phyloP scores from a whole-genome alignment of 1,140 invertebrate species.

The Drosophila sucinea region DNA sequence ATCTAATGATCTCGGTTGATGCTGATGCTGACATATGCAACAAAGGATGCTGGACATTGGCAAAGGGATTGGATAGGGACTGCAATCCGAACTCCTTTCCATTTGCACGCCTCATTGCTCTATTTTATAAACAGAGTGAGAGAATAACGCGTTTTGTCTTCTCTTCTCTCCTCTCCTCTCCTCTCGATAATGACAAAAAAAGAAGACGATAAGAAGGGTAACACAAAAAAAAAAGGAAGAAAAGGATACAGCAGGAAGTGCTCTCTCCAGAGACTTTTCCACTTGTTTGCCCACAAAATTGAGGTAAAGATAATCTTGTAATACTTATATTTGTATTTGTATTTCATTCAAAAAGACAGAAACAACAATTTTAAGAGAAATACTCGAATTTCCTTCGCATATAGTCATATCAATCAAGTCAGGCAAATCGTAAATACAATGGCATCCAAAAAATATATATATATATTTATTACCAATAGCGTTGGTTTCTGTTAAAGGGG shows the following conservation, averaged over 20 bases:
- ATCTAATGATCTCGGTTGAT: constrained; percentile 47
- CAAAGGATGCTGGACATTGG: constrained; percentile 23
- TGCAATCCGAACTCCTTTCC: constrained; percentile 54
- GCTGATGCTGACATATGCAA: constrained; percentile 36
- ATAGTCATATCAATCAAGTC: constrained; percentile 18
- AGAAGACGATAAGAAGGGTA: constrained; percentile 51
- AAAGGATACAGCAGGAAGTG: constrained; percentile 12
- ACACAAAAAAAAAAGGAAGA: constrained; percentile 32
- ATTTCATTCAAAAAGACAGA: constrained; percentile 1
- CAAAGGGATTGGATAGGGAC: constrained; percentile 14
- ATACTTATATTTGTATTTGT: constrained; percentile 47
- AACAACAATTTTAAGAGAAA: neutral
- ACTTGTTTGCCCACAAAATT: constrained; percentile 75
- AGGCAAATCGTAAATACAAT: too few relatives aligned
- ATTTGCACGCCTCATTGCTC: constrained; percentile 45
- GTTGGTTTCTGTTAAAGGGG: too few relatives aligned
- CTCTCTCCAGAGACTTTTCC: constrained; percentile 44
- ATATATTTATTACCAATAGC: too few relatives aligned
- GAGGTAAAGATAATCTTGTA: constrained; percentile 69
- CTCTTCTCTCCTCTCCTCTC: neutral
- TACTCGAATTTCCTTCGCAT: constrained; percentile 48
- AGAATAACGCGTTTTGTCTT: constrained; percentile 15
- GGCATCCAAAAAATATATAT: too few relatives aligned
- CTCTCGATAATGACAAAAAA: constrained; percentile 58
- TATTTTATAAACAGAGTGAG: constrained; percentile 58